These are phyloP conservation scores for Oreotrochilus melanogaster DNA, from an alignment of 2,113 vertebrate genomes.

Conservation along the genomic window DNA sequence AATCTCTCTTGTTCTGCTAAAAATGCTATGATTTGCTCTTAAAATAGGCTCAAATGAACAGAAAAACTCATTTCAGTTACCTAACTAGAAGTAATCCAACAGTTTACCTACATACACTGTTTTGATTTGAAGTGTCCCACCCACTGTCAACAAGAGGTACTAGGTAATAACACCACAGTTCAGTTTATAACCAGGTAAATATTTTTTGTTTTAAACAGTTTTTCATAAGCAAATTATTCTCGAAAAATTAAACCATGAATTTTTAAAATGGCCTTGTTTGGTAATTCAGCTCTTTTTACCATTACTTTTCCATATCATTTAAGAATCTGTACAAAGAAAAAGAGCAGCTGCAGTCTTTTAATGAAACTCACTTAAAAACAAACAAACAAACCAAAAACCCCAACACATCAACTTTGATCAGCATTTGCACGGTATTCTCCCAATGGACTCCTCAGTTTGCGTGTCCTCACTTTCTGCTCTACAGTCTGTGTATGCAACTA, in stretches of 20 bases:
- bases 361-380: not conserved
- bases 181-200: not conserved
- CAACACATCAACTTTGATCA: not conserved
- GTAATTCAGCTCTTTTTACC: not conserved
- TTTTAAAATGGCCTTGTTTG: not conserved
- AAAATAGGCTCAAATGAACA: not conserved
- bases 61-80: not conserved
- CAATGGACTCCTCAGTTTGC: not conserved
- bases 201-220: not conserved
- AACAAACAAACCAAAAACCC: fast-evolving
- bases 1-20: not conserved
- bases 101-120: not conserved
- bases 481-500: not conserved
- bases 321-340: not conserved
- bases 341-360: not conserved
- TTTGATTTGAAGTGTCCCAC: not conserved
- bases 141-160: not conserved
- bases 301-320: not conserved
- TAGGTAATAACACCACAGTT: not conserved
- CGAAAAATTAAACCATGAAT: not conserved
- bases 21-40: not conserved
- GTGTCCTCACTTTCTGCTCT: not conserved
- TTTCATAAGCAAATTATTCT: not conserved
- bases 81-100: not conserved
- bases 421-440: not conserved